A percentile compares a stretch with the other conserved stretches of the same genome.
Evolutionary conservation across 1,140 invertebrate species (phyloP).

Genomic region (Araneus ventricosus): DNA sequence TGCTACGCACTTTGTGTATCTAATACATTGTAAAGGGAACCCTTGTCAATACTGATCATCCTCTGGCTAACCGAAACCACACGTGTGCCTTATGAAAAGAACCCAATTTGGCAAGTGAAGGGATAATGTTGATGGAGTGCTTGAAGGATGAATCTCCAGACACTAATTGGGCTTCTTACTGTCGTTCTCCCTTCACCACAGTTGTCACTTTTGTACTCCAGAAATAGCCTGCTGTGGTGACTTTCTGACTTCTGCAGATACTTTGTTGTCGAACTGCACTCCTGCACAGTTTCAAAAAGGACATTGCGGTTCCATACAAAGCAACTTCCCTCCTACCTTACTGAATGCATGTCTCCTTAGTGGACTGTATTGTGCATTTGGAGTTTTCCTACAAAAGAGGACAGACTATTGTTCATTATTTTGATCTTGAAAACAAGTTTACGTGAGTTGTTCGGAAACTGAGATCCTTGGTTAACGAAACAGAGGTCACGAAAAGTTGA

Average conservation of each 20-base stretch:
- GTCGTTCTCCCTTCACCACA: not conserved
- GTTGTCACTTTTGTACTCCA: constrained; percentile 34
- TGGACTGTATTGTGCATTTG: not conserved
- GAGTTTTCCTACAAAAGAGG: not conserved
- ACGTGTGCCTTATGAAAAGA: constrained; percentile 23
- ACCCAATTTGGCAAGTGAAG: constrained; percentile 57
- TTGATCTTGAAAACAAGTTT: not conserved
- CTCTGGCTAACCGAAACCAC: no score
- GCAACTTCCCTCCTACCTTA: not conserved
- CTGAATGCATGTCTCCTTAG: not conserved
- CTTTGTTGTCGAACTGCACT: not conserved
- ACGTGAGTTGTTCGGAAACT: not conserved
- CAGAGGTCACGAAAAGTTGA: not conserved
- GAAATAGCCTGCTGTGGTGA: constrained; percentile 9
- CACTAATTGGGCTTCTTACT: constrained; percentile 51
- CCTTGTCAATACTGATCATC: no score
- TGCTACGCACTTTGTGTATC: no score
- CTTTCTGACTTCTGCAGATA: not conserved
- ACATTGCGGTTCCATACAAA: not conserved
- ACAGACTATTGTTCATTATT: not conserved
- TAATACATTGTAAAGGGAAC: no score
- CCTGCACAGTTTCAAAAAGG: not conserved
- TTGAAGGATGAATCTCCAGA: not conserved
- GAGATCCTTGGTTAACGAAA: not conserved
- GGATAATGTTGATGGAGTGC: constrained; percentile 67